Base-by-base conservation (phyloP, 2,797 vertebrate species). In the Hybognathus amarus region DNA sequence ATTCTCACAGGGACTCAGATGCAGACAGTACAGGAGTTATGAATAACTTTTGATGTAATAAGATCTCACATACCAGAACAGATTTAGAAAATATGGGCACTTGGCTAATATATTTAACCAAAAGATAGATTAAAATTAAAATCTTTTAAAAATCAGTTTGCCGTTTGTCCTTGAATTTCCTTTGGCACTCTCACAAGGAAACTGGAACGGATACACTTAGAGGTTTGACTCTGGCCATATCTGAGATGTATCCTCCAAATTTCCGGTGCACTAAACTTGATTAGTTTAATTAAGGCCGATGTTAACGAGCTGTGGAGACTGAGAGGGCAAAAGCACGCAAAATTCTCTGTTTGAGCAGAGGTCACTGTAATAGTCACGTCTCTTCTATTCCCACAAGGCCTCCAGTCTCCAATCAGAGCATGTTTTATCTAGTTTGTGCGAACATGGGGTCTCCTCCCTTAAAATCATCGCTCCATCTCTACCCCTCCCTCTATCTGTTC, bases 381-480 rank as follows among this genome's bases (percentile, higher is more conserved):
- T 77, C 52, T 69, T 30, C 61, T 56, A 75, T 90, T 84, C 92
- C 91, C 91, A 40, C 70, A 15, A 86, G 93, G 89, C 80, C 63
- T n/a, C 2, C 36, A 20, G 33, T 52, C 69, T 40, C 70, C 73
- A 82, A 83, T 81, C 82, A 61, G 70, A 63, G 59, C 56, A 27
- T 89, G 86, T 90, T 47, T 88, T 92, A 93, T 92, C 90, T 56
- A 40, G 30, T 80, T 85, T 85, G 64, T 91, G 89, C 90, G 71
- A 90, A 89, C 86, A 68, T 68, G 36, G 13, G 38, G 75, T 64
- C 45, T 74, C 36, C 10, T 71, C 75, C 68, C 73, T 88, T 6
- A 87, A 30, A 73, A 13, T 73, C 75, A 85, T 85, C 84, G 56
- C 71, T 75, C 79, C 80, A 91, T 91, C 91, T 89, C 69, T 36